Percentiles rank a stretch among this genome's conserved stretches.
These are phyloP conservation scores for Heterodera schachtii DNA, from an alignment of 1,140 invertebrate genomes.

Conservation along the genomic window DNA sequence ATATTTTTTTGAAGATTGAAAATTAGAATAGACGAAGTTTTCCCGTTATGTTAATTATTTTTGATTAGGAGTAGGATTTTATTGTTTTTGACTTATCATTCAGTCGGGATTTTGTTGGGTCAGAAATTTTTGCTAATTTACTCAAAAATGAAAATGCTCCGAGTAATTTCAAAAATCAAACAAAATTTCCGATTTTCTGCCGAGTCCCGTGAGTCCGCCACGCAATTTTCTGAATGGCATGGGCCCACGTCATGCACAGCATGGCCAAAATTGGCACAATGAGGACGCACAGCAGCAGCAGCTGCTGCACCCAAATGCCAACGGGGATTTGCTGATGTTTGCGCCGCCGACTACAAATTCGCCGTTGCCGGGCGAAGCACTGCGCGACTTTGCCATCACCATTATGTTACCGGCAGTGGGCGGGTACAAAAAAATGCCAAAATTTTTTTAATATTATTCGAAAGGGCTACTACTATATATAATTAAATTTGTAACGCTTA, in stretches of 20 bases:
- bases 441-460: neutral
- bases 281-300: neutral
- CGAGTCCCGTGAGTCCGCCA: slow-evolving; percentile 6
- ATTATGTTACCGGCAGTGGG: slow-evolving; percentile 28
- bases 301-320: neutral
- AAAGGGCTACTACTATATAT: too few species aligned
- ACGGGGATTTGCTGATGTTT: neutral
- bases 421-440: slow-evolving; percentile 9
- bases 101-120: neutral
- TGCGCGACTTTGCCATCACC: slow-evolving; percentile 23
- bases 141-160: neutral
- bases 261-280: neutral
- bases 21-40: too few species aligned
- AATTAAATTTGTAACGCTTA: neutral
- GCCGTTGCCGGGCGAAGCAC: slow-evolving; percentile 21
- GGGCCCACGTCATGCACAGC: neutral
- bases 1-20: too few species aligned
- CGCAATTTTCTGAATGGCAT: slow-evolving; percentile 9
- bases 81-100: too few species aligned
- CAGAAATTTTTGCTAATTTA: neutral
- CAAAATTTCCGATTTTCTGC: slow-evolving; percentile 6
- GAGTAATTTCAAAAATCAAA: too few species aligned
- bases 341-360: neutral
- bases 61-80: too few species aligned
- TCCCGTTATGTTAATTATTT: too few species aligned